phyloP scores from a whole-genome alignment of 2,888 invertebrate genomes.

The Ormyrus rosae region DNA sequence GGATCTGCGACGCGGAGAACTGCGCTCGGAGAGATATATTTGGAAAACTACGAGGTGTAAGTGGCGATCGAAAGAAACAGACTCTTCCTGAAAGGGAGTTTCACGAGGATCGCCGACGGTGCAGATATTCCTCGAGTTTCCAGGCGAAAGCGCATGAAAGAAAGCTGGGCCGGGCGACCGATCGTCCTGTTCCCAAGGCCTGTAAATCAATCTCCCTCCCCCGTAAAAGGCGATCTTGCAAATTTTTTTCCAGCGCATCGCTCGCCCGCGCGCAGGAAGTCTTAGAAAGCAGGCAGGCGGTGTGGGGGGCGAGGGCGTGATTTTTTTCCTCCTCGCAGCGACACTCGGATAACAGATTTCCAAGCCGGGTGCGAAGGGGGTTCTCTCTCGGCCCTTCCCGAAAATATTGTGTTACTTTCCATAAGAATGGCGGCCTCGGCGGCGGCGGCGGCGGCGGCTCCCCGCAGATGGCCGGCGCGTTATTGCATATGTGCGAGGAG shows the following conservation, averaged over 20 bases:
- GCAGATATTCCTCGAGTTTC: too few species aligned
- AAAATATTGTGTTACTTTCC: conserved; percentile 47
- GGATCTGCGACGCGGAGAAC: neutral
- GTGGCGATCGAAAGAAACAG: too few species aligned
- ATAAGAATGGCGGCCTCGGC: conserved; percentile 27
- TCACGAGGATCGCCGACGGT: too few species aligned
- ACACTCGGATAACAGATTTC: conserved; percentile 21
- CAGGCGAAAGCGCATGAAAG: too few species aligned
- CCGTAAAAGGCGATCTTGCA: conserved; percentile 4
- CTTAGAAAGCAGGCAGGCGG: neutral
- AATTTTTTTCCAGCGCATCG: neutral
- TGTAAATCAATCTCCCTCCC: too few species aligned
- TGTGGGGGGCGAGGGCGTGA: conserved; percentile 33
- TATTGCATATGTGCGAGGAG: neutral
- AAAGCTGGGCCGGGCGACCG: too few species aligned
- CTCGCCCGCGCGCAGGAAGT: neutral
- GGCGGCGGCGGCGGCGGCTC: neutral
- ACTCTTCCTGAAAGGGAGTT: too few species aligned
- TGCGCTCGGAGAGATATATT: too few species aligned
- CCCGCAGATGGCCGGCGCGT: conserved; percentile 44
- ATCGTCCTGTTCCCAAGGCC: too few species aligned
- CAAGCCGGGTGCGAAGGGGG: neutral
- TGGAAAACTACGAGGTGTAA: neutral
- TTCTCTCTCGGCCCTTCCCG: neutral
- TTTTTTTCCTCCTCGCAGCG: conserved; percentile 4